Conservation (phyloP, 2,888 invertebrate genomes). For the Troides aeacus region DNA sequence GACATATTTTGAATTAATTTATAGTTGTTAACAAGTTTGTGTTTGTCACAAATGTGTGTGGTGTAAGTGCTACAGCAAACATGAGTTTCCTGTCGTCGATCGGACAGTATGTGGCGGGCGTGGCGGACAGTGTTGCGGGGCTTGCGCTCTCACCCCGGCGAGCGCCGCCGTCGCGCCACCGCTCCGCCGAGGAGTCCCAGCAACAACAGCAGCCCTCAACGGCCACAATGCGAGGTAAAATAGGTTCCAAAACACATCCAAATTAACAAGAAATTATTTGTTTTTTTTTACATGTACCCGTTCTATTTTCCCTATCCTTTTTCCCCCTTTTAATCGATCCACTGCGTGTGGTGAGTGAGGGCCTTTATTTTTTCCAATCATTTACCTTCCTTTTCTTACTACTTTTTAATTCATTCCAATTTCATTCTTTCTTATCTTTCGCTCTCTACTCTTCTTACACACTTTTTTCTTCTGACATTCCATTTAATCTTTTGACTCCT, state of each 20-base stretch:
- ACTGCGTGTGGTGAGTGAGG: too few species aligned
- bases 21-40: background rate
- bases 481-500: too few species aligned
- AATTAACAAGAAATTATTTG: background rate
- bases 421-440: too few species aligned
- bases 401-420: too few species aligned
- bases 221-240: slow-evolving; percentile 63
- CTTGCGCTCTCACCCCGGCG: slow-evolving; percentile 87
- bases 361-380: too few species aligned
- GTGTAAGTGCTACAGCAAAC: slow-evolving; percentile 37
- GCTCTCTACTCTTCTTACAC: too few species aligned
- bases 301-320: too few species aligned
- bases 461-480: too few species aligned
- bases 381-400: too few species aligned
- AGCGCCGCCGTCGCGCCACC: slow-evolving; percentile 84
- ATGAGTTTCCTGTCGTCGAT: slow-evolving; percentile 94
- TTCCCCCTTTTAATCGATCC: too few species aligned
- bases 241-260: background rate
- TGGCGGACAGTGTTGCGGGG: slow-evolving; percentile 91
- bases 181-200: slow-evolving; percentile 78
- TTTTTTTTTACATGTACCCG: too few species aligned
- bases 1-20: too few species aligned
- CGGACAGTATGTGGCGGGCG: slow-evolving; percentile 91
- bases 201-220: slow-evolving; percentile 65
- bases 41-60: slow-evolving; percentile 35